Evolutionary conservation across 2,113 vertebrate genomes (phyloP).

Genomic region (Haemorhous mexicanus): DNA sequence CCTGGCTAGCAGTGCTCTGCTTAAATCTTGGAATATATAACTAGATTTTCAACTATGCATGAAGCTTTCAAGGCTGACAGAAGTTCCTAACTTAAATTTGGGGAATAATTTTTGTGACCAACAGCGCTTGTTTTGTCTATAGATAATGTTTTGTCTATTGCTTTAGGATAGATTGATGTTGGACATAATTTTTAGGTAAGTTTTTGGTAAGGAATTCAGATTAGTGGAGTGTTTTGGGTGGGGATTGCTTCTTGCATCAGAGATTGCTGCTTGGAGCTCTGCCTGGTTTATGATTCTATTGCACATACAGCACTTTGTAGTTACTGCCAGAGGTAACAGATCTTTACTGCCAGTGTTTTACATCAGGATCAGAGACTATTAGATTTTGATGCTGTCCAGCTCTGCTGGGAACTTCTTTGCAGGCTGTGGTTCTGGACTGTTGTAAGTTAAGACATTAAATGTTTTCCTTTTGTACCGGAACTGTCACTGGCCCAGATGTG

Average conservation of each 20-base stretch:
- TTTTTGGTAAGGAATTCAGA: background rate
- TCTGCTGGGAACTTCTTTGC: background rate
- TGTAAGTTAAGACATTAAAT: background rate
- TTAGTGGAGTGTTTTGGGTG: background rate
- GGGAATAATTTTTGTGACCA: background rate
- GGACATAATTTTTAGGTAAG: background rate
- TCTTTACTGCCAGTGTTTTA: background rate
- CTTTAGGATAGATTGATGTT: background rate
- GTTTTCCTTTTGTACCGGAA: background rate
- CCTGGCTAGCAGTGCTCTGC: background rate
- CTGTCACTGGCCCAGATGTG: background rate
- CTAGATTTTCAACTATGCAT: background rate
- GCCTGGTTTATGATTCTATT: background rate
- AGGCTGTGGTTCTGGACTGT: background rate
- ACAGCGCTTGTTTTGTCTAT: background rate
- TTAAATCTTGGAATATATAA: background rate
- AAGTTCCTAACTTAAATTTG: background rate
- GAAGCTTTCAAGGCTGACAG: background rate
- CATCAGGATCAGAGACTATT: background rate
- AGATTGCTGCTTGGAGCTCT: background rate
- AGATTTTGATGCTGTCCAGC: slow-evolving; percentile 14
- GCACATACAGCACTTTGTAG: background rate
- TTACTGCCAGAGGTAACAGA: background rate
- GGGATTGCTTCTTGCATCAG: background rate
- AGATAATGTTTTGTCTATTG: background rate